phyloP scores from a whole-genome alignment of 2,113 vertebrate species.

The Morone chrysops region DNA sequence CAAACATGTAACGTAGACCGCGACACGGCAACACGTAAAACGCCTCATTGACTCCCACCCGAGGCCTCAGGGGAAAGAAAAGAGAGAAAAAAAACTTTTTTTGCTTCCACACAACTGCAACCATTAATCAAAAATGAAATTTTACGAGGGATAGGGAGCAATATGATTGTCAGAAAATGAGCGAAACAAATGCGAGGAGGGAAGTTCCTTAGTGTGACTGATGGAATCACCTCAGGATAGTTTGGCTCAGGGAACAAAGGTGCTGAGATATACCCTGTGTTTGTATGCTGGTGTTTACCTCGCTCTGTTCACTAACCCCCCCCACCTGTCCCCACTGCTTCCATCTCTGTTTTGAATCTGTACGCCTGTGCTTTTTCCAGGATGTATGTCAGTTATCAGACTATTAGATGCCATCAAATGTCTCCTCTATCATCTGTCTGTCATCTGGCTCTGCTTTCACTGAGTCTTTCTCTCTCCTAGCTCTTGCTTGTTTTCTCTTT shows the following conservation, averaged over 20 bases:
- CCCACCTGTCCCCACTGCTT: not conserved
- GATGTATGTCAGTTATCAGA: conserved; percentile 68
- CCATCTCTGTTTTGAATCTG: conserved; percentile 63
- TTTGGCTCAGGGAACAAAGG: conserved; percentile 62
- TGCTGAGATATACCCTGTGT: conserved; percentile 42
- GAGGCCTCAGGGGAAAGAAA: conserved; percentile 60
- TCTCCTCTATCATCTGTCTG: conserved; percentile 56
- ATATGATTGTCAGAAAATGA: conserved; percentile 71
- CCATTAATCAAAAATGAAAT: conserved; percentile 70
- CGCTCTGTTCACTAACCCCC: not conserved
- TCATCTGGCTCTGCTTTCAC: conserved; percentile 59
- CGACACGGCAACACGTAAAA: conserved; percentile 72
- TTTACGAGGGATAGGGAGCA: conserved; percentile 63
- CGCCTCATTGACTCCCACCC: conserved; percentile 70
- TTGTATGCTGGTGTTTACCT: conserved; percentile 54
- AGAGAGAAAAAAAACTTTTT: conserved; percentile 30
- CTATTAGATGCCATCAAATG: conserved; percentile 72
- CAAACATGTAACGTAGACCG: conserved; percentile 72
- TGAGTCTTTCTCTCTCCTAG: not conserved
- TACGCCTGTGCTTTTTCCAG: conserved; percentile 61
- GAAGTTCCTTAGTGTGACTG: conserved; percentile 51
- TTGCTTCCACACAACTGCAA: conserved; percentile 54
- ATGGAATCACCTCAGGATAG: conserved; percentile 61
- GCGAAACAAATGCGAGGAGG: conserved; percentile 60
- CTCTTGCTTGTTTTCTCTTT: not conserved